Base-by-base conservation (phyloP, 2,797 vertebrate species). In the Melanotaenia boesemani region DNA sequence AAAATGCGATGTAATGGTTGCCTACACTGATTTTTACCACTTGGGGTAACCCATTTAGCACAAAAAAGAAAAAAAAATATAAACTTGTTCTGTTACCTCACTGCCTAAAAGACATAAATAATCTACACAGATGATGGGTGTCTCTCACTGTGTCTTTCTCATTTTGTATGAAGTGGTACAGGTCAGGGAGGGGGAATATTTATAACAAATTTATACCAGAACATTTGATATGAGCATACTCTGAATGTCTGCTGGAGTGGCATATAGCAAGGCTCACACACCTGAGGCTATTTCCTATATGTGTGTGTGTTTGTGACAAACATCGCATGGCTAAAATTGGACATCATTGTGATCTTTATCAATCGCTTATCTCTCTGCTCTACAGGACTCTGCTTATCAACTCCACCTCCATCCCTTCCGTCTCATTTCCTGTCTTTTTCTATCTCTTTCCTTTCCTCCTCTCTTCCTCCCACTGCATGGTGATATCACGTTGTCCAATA, bases 291-390 rank as follows among this genome's bases (percentile, higher is more conserved):
- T 70, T 67, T 30, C 60, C 52, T 85, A 39, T 48, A 6, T 39
- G 73, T 36, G 74, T 58, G n/a, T 55, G 48, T 56, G 52, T 24
- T 67, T 63, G 52, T 32, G 74, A 75, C 79, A 83, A 86, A 63
- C 89, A 92, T 90, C 88, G 77, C 77, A 78, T 61, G 66, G 72
- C 69, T 28, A 66, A 86, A 86, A 88, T 72, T 86, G 88, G 82
- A 93, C 90, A 92, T 90, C 83, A 80, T 81, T 89, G 89, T 84
- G 92, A 94, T 93, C 86, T 74, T 92, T 92, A 93, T 93, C 92
- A 77, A 58, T 54, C 6, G 50, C 63, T 76, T 84, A 81, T 86
- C 87, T 81, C 48, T 83, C 67, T 39, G 44, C 83, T 74, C 72
- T 56, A n/a, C 71, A 34, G 57, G 59, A 48, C 68, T 54, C 41